Base-by-base conservation (phyloP, 2,797 vertebrate species). In the Chloroceryle amazona region DNA sequence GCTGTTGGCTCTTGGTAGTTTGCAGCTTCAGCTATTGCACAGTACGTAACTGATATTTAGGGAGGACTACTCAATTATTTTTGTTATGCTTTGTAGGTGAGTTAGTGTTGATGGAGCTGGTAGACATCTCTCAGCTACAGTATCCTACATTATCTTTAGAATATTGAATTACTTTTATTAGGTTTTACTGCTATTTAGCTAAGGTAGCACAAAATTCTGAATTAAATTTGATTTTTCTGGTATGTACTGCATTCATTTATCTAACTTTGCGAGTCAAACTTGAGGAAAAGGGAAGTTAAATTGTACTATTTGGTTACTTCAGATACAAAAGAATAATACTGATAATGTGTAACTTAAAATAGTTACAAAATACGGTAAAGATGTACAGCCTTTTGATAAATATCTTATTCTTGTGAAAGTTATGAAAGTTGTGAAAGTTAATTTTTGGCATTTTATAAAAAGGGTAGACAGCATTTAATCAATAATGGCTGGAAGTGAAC, bases 131-230 rank as follows among this genome's bases (percentile, higher is more conserved):
- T 79, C 21, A 18, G 41, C 37, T 74, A 28, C 10, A 60, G 28
- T 75, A 66, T 9, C 12, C 18, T 67, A 6, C 78, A 41, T 49
- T 79, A 33, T 60, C 37, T 66, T 91, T 82, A 47, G 28, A 70
- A 21, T 92, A 84, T 44, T 60, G 42, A 84, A 58, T 95, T 89
- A 55, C 11, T 81, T 81, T 67, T 72, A 57, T 94, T 87, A 73
- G 37, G 5, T 47, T 81, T 86, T 81, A 6, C 73, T 83, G 62
- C 60, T 88, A 66, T 63, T 73, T 73, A 41, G 19, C 37, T 74
- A 90, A 71, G 35, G 20, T 58, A 62, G 35, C 66, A 86, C 14
- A 61, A 61, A 81, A 35, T 33, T 86, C 20, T 49, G 31, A 51
- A 52, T 88, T 63, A 62, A 58, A 18, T 81, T 86, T 57, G 28